Base-by-base conservation (phyloP, 2,797 vertebrate species). In the Lerista edwardsae region DNA sequence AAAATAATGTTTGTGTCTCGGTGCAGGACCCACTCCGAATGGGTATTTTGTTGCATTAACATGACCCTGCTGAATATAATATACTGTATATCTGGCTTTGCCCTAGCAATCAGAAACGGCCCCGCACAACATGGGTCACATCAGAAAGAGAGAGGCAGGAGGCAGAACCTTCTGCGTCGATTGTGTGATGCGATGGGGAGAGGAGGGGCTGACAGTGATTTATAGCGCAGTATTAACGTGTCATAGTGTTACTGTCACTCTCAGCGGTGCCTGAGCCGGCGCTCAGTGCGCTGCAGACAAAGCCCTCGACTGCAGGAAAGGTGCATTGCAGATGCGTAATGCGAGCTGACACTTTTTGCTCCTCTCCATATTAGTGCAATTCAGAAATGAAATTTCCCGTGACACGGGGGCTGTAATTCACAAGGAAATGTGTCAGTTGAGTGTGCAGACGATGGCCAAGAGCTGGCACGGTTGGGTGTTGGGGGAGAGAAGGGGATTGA, bases 211-310 rank as follows among this genome's bases (percentile, higher is more conserved):
- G 90, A 65, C 88, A 90, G 72, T 79, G 82, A 83, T 89, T 83
- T 89, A 84, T 87, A 81, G 62, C 0, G 83, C 39, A 5, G 82
- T 29, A 87, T 86, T 80, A 82, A 88, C 73, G 89, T 92, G 88
- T 69, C 80, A 84, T 1, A 2, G 44, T 34, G 84, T 64, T 23
- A 87, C 69, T 71, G 90, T 84, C 93, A 88, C 76, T n/a, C 77
- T 64, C 1, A 31, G 64, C 2, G n/a, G 82, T 79, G 57, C 64
- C 23, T 0, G 86, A 88, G 90, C 80, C 29, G 75, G 57, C 39
- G 62, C 62, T n/a, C 3, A 44, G 79, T 64, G 55, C 39, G 57
- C 72, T 39, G 86, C 90, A 67, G 80, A 11, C 82, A 29, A 62
- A 51, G 76, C 1, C 68, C 1, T 6, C 11, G 68, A 2, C 79